Evolutionary conservation across 2,888 invertebrate species (phyloP).

Genomic region (Maniola hyperantus): DNA sequence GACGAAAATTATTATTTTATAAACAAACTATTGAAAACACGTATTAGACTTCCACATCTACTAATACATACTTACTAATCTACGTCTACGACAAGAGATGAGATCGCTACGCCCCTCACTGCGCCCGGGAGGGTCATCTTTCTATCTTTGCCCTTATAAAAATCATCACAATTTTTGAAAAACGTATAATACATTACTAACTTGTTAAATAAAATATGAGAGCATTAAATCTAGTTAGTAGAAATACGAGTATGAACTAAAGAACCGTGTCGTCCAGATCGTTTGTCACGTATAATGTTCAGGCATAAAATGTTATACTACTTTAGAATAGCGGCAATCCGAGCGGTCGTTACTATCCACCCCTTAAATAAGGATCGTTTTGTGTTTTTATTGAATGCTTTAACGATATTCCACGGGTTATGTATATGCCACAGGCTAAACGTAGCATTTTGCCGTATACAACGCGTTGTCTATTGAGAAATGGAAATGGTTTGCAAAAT

Average conservation of each 20-base stretch:
- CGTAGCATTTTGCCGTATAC: not conserved
- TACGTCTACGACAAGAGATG: no score
- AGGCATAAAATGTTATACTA: conserved; percentile 70
- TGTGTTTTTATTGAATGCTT: conserved; percentile 56
- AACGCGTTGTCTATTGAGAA: not conserved
- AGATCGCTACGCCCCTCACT: no score
- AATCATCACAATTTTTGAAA: no score
- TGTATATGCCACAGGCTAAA: not conserved
- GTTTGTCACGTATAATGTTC: conserved; percentile 71
- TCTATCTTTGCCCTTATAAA: no score
- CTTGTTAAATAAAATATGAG: not conserved
- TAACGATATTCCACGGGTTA: conserved; percentile 46
- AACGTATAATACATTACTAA: no score
- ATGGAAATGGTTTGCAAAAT: not conserved
- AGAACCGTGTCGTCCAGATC: conserved; percentile 60
- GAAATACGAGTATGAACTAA: conserved; percentile 5
- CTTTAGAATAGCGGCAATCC: conserved; percentile 60
- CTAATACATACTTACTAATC: no score
- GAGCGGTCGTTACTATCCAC: conserved; percentile 59
- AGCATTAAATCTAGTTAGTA: conserved; percentile 11
- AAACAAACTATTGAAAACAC: not conserved
- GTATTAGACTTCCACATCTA: no score
- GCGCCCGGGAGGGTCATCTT: no score
- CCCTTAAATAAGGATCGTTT: conserved; percentile 51
- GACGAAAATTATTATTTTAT: not conserved